Evolutionary conservation across 2,888 invertebrate genomes (phyloP).

Genomic region (Watsonalla cultraria): DNA sequence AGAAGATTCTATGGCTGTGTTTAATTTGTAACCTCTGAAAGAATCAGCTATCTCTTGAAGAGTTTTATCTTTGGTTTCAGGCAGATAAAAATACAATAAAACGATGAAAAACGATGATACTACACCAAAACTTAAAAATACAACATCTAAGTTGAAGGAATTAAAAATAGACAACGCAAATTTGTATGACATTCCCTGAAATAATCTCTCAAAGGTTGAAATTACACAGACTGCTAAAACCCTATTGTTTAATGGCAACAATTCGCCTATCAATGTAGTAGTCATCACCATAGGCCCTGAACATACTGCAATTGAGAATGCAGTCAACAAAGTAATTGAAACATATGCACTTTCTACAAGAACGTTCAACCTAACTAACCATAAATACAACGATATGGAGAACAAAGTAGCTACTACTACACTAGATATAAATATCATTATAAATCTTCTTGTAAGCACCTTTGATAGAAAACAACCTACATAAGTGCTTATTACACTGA

Average conservation of each 20-base stretch:
- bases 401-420: slow-evolving; percentile 42
- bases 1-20: no score
- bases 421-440: slow-evolving; percentile 36
- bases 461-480: slow-evolving; percentile 42
- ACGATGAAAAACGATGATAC: slow-evolving; percentile 4
- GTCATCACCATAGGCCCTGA: slow-evolving; percentile 41
- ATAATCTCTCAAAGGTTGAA: slow-evolving; percentile 11
- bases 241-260: slow-evolving; percentile 24
- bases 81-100: slow-evolving; percentile 26
- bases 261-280: slow-evolving; percentile 25
- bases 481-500: slow-evolving; percentile 33
- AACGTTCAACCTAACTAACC: slow-evolving; percentile 29
- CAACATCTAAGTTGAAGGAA: slow-evolving; percentile 23
- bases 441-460: slow-evolving; percentile 38
- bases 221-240: slow-evolving; percentile 15
- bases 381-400: slow-evolving; percentile 43
- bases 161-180: slow-evolving; percentile 23
- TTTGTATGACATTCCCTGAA: slow-evolving; percentile 22
- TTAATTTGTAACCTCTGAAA: slow-evolving; percentile 4
- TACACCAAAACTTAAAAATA: slow-evolving; percentile 27
- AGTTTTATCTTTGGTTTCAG: slow-evolving; percentile 33
- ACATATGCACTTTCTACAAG: slow-evolving; percentile 38
- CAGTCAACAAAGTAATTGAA: slow-evolving; percentile 35
- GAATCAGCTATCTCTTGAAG: slow-evolving; percentile 23
- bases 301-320: slow-evolving; percentile 46